phyloP scores from a whole-genome alignment of 92 coral and sea anemone genomes.

The Meandrina meandrites region DNA sequence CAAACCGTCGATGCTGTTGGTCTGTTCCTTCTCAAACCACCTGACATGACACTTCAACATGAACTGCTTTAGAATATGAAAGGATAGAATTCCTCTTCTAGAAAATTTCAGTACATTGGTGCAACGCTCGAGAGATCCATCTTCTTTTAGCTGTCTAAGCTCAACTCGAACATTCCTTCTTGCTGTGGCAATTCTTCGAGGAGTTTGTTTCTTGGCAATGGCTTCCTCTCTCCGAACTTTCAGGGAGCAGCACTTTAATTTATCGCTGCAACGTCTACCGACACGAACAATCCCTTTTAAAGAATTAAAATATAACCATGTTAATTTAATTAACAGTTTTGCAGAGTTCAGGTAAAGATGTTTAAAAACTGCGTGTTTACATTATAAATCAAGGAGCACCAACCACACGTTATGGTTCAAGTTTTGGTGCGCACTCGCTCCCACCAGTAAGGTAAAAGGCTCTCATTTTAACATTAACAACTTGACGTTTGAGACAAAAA shows the following conservation, averaged over 20 bases:
- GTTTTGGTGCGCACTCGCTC: too few relatives aligned
- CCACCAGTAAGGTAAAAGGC: too few relatives aligned
- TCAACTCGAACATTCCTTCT: conserved; percentile 10
- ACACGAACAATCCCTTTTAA: conserved; percentile 70
- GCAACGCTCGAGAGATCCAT: neutral
- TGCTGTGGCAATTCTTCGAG: neutral
- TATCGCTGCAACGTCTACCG: conserved; percentile 81
- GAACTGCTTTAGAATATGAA: conserved; percentile 4
- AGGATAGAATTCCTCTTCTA: conserved; percentile 41
- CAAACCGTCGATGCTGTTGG: neutral
- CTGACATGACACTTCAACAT: conserved; percentile 26
- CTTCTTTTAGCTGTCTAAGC: neutral
- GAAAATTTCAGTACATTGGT: neutral
- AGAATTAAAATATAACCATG: neutral
- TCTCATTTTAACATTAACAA: too few relatives aligned
- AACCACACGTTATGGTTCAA: too few relatives aligned
- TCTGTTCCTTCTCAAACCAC: conserved; percentile 45
- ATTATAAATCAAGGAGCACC: too few relatives aligned
- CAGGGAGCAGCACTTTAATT: conserved; percentile 54
- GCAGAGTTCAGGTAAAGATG: neutral
- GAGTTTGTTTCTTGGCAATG: neutral
- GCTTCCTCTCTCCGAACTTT: conserved; percentile 37
- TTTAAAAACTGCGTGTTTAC: neutral
- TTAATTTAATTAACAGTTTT: neutral
- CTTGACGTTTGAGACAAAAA: too few relatives aligned